Evolutionary conservation across 2,888 invertebrate genomes (phyloP).

Genomic region (Drosophila kanekoi): DNA sequence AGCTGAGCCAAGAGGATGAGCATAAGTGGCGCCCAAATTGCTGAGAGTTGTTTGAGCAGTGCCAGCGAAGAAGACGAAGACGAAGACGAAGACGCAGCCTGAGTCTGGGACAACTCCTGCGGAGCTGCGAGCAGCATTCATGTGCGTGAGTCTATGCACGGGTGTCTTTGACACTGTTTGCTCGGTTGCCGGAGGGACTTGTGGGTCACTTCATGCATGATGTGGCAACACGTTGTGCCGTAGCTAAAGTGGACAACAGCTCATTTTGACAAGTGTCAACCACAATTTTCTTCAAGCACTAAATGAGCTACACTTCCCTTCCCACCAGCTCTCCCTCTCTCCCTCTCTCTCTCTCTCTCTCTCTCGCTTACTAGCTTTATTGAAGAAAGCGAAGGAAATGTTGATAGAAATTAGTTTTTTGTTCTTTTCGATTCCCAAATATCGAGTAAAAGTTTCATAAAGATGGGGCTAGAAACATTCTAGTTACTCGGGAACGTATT

Average conservation of each 20-base stretch:
- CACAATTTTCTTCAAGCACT: conserved; percentile 26
- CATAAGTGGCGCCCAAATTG: conserved; percentile 66
- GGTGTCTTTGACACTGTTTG: too few relatives aligned
- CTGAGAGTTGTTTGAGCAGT: conserved; percentile 53
- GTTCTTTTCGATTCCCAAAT: too few relatives aligned
- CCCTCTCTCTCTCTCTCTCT: background rate
- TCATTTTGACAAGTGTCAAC: conserved; percentile 50
- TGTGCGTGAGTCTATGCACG: conserved; percentile 12
- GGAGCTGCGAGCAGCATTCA: conserved; percentile 11
- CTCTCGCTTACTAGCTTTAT: background rate
- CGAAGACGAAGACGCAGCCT: background rate
- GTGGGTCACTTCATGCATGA: conserved; percentile 13
- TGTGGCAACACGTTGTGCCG: conserved; percentile 35
- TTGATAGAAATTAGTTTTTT: too few relatives aligned
- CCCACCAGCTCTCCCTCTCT: background rate
- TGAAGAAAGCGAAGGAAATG: too few relatives aligned
- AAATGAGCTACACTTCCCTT: conserved; percentile 14
- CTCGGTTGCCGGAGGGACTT: background rate
- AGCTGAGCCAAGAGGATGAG: conserved; percentile 18
- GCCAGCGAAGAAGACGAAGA: conserved; percentile 18
- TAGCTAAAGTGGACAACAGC: conserved; percentile 30
- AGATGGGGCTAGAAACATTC: too few relatives aligned
- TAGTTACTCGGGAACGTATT: too few relatives aligned
- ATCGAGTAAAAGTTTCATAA: too few relatives aligned
- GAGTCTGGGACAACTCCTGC: background rate